Base-by-base conservation (phyloP, 2,888 invertebrate species). In the Drosophila paranaensis region DNA sequence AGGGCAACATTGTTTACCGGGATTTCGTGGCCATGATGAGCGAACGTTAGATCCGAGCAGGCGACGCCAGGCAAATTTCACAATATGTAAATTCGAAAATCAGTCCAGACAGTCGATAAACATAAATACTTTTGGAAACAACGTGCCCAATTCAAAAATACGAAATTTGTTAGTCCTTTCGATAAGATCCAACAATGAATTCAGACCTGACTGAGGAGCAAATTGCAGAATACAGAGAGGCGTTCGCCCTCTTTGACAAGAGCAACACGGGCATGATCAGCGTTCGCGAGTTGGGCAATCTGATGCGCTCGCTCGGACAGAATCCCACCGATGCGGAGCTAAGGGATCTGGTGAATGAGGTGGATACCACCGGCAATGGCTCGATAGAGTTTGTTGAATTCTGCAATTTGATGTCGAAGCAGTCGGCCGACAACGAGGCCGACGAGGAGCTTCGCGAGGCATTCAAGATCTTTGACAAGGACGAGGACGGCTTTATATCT, bases 331-430 rank as follows among this genome's bases (percentile, higher is more conserved):
- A 99, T 94, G 98, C 98, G 60, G 99, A 99, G 94, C 95, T 99
- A 79, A 98, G 98, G 94, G 99, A 99, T 93, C 98, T 99, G 98
- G 98, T 99, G 94, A 98, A 98, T 94, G 99, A 99, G 95, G 98
- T 99, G 90, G 99, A 99, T 94, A 86, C 88, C 60, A 91, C 90
- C 76, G 92, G 92, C 88, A 82, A 90, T 94, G 99, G 99, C 91
- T 98, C 97, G 92, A 98, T 99, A 93, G 98, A 99, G 94, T 99
- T 99, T 94, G 97, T 97, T 85, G 99, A 99, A 94, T 99, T 99
- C 94, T 95, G 99, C 90, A 97, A 98, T 90, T 98, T 99, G 97
- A 99, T 99, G 99, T 98, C 98, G 90, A 96, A 98, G 20, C 50
- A 50, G 16, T 13, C 33, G 16, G 33, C 11, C 4, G 50, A 50